Percentiles rank a stretch among this genome's conserved stretches.
Evolutionary conservation across 1,140 invertebrate species (phyloP).

Genomic region (Drosophila tristis): DNA sequence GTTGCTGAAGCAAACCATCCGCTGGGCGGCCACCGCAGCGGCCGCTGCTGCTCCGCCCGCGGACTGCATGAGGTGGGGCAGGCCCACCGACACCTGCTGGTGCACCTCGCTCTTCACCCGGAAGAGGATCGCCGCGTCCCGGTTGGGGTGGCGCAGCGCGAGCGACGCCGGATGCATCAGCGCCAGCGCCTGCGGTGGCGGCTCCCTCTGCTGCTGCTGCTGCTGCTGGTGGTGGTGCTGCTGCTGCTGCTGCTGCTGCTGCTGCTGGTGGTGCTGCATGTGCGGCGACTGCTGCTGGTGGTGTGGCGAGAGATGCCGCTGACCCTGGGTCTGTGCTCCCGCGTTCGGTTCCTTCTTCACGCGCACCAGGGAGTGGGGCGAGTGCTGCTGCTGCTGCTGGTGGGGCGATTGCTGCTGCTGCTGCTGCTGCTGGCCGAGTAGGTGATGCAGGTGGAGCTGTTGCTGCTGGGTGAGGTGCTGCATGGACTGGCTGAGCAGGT

Average conservation of each 20-base stretch:
- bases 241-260: slow-evolving; percentile 46
- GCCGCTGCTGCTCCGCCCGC: slow-evolving; percentile 67
- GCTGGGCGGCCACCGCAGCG: slow-evolving; percentile 81
- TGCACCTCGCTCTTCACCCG: slow-evolving; percentile 83
- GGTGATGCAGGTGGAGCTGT: slow-evolving; percentile 73
- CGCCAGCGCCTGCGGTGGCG: slow-evolving; percentile 76
- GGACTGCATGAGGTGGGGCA: slow-evolving; percentile 71
- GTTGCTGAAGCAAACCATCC: slow-evolving; percentile 87
- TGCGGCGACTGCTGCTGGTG: slow-evolving; percentile 54
- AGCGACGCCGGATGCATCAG: slow-evolving; percentile 80
- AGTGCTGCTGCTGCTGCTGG: slow-evolving; percentile 82
- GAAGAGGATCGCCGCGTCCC: slow-evolving; percentile 78
- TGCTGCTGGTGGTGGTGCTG: slow-evolving; percentile 45
- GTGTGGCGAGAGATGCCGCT: slow-evolving; percentile 69
- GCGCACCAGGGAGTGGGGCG: slow-evolving; percentile 84
- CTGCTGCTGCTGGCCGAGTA: slow-evolving; percentile 84
- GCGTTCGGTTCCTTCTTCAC: slow-evolving; percentile 85
- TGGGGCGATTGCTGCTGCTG: slow-evolving; percentile 77
- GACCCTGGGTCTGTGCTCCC: slow-evolving; percentile 59
- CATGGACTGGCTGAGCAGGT: slow-evolving; percentile 80
- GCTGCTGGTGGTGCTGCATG: slow-evolving; percentile 77
- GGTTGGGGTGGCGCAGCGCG: slow-evolving; percentile 73
- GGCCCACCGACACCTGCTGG: slow-evolving; percentile 74
- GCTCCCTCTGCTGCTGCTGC: slow-evolving; percentile 80
- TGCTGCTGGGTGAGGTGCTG: slow-evolving; percentile 78